These are phyloP conservation scores for Anas platyrhynchos DNA, from an alignment of 2,113 vertebrate genomes.

Conservation along the genomic window DNA sequence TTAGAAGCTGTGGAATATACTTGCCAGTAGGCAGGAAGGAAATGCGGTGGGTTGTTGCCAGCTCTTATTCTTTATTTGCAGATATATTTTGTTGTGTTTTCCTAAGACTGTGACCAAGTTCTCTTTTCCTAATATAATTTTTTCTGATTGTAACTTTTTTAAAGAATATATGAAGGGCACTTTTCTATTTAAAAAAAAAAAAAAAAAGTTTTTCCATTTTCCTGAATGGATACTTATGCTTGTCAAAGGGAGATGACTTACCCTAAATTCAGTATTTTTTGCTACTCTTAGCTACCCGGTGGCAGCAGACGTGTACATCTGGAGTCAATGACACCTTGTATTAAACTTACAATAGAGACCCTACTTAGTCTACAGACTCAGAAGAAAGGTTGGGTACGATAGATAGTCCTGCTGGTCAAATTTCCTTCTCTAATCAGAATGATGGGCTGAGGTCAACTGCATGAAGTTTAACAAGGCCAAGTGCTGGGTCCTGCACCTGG, in stretches of 20 bases:
- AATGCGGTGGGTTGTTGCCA: constrained; percentile 10
- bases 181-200: background rate
- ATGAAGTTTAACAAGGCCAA: too few species aligned
- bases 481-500: too few species aligned
- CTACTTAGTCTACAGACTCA: background rate
- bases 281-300: background rate
- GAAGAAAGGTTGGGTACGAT: background rate
- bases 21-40: background rate
- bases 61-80: background rate
- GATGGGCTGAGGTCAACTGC: too few species aligned
- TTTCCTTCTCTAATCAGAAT: background rate
- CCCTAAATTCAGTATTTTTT: background rate
- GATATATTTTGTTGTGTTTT: background rate
- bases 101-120: background rate
- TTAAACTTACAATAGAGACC: background rate
- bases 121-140: background rate
- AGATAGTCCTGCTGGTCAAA: background rate
- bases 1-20: background rate
- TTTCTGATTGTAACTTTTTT: background rate
- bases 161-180: background rate
- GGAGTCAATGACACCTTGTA: background rate
- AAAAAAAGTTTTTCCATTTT: background rate
- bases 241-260: background rate
- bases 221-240: background rate
- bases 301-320: background rate